These are phyloP conservation scores for Aphrophora alni DNA, from an alignment of 2,888 invertebrate species.

Conservation along the genomic window DNA sequence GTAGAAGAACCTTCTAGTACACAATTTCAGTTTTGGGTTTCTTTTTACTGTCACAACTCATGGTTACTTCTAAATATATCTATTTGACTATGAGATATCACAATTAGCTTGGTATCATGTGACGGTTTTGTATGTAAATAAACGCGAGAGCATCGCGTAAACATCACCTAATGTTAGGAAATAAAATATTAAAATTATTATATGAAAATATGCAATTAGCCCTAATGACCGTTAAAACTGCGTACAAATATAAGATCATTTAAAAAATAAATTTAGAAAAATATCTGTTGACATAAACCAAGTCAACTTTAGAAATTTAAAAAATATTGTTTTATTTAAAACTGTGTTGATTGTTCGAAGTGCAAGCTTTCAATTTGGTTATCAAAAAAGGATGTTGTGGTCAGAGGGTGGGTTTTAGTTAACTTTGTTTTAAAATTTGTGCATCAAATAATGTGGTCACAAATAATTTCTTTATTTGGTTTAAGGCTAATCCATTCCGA, in stretches of 20 bases:
- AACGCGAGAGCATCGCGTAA: not conserved
- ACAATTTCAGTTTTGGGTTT: not conserved
- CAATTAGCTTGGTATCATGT: slow-evolving; percentile 6
- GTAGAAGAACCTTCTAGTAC: not conserved
- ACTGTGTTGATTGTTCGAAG: not conserved
- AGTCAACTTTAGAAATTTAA: not conserved
- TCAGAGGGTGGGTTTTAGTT: not conserved
- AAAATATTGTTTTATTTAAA: not conserved
- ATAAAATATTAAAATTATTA: not conserved
- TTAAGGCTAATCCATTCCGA: slow-evolving; percentile 2
- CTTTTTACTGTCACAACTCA: not conserved
- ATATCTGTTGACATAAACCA: not conserved
- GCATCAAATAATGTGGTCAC: slow-evolving; percentile 4
- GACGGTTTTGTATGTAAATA: not conserved
- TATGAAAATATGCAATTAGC: not conserved
- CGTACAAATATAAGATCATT: not conserved
- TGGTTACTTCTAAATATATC: not conserved
- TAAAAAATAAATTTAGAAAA: not conserved
- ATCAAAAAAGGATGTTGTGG: not conserved
- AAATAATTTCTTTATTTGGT: not conserved
- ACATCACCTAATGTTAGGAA: not conserved
- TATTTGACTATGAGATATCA: slow-evolving; percentile 1
- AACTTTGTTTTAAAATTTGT: not conserved
- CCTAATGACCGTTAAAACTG: not conserved
- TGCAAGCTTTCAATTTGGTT: not conserved